phyloP scores from a whole-genome alignment of 2,113 vertebrate genomes.

The Scomber colias region DNA sequence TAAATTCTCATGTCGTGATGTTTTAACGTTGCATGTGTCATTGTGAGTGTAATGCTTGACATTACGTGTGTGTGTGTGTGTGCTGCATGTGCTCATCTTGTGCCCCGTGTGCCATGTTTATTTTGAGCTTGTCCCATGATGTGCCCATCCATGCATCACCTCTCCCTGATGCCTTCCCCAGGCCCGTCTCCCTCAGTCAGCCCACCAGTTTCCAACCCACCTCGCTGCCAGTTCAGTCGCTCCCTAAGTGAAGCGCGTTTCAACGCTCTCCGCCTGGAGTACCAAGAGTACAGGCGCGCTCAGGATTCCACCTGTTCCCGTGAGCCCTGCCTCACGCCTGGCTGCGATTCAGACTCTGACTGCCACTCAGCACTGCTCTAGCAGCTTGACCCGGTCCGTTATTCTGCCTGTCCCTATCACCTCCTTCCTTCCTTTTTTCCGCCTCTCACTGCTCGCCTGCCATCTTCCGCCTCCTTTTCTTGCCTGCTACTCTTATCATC shows the following conservation, averaged over 20 bases:
- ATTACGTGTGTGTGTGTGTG: not conserved
- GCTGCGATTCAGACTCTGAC: conserved; percentile 79
- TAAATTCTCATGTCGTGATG: too few relatives aligned
- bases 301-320: conserved; percentile 72
- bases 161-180: conserved; percentile 66
- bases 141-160: conserved; percentile 72
- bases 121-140: conserved; percentile 65
- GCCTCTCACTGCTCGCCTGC: conserved; percentile 53
- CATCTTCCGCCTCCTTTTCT: conserved; percentile 35
- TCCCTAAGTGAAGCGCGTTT: conserved; percentile 86
- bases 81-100: conserved; percentile 62
- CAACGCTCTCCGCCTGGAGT: conserved; percentile 85
- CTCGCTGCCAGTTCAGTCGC: conserved; percentile 64
- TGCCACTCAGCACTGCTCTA: conserved; percentile 83
- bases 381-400: conserved; percentile 75
- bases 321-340: conserved; percentile 61
- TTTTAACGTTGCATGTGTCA: conserved; percentile 44
- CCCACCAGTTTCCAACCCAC: conserved; percentile 70
- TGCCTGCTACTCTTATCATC: conserved; percentile 52
- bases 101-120: conserved; percentile 63
- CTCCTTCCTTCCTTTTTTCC: conserved; percentile 33
- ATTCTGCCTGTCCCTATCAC: conserved; percentile 45
- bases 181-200: conserved; percentile 72
- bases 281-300: conserved; percentile 80
- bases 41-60: conserved; percentile 45